Evolutionary conservation across 2,797 vertebrate genomes (phyloP).

Genomic region (Taeniopygia guttata): DNA sequence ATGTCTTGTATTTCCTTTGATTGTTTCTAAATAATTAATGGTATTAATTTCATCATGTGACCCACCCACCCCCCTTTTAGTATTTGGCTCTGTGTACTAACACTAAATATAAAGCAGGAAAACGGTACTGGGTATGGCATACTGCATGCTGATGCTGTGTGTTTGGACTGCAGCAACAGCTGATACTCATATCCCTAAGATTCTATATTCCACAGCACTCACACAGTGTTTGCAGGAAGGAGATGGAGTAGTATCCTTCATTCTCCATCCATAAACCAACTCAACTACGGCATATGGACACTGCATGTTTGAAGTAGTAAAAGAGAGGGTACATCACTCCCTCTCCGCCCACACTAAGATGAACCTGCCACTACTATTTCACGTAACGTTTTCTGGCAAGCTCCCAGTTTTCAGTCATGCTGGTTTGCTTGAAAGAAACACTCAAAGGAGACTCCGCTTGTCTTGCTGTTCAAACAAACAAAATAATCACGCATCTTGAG

Average conservation of each 20-base stretch:
- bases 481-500: constrained; percentile 51
- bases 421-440: constrained; percentile 61
- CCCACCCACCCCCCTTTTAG: neutral
- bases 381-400: constrained; percentile 63
- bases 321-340: constrained; percentile 47
- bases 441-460: constrained; percentile 48
- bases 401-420: constrained; percentile 67
- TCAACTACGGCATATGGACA: constrained; percentile 49
- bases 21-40: constrained; percentile 72
- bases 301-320: constrained; percentile 41
- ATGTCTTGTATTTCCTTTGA: constrained; percentile 66
- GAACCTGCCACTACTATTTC: constrained; percentile 65
- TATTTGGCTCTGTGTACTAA: constrained; percentile 48
- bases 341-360: constrained; percentile 51
- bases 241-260: constrained; percentile 26
- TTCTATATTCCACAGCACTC: neutral
- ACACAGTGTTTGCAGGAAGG: neutral
- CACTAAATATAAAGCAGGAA: constrained; percentile 41
- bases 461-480: constrained; percentile 55
- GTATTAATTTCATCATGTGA: constrained; percentile 67
- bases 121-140: neutral
- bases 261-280: constrained; percentile 32
- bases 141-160: constrained; percentile 30
- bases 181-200: neutral
- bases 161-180: constrained; percentile 30